Evolutionary conservation across 2,113 vertebrate species (phyloP).

Genomic region (Hemibagrus wyckioides): DNA sequence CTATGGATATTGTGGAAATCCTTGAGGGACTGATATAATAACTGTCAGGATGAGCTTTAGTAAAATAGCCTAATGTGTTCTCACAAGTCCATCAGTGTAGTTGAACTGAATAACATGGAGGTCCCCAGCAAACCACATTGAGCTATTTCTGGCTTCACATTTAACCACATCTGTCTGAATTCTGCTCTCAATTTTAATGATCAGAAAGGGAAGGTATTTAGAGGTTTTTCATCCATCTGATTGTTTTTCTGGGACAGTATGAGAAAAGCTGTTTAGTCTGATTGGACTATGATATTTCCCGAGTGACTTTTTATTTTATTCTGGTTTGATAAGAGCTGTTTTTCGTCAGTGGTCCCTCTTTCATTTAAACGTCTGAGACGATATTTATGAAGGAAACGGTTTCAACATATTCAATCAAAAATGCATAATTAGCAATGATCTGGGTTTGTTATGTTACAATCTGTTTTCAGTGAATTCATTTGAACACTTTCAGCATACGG

Average conservation of each 20-base stretch:
- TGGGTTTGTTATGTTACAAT: neutral
- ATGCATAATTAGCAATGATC: neutral
- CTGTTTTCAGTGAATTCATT: neutral
- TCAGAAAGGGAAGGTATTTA: constrained; percentile 6
- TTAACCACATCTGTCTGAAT: neutral
- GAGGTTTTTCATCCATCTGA: neutral
- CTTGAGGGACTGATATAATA: neutral
- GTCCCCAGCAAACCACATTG: neutral
- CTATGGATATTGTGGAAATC: too few relatives aligned
- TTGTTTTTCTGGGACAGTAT: neutral
- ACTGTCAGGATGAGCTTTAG: neutral
- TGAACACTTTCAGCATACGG: neutral
- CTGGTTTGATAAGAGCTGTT: neutral
- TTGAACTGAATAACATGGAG: neutral
- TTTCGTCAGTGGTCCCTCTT: neutral
- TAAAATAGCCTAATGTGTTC: neutral
- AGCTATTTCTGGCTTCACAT: neutral
- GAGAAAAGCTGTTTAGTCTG: constrained; percentile 7
- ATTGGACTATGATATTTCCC: neutral
- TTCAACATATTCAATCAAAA: neutral
- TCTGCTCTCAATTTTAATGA: neutral
- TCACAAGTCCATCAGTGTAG: neutral
- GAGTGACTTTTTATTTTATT: neutral
- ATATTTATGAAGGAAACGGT: neutral
- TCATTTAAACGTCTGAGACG: neutral